Evolutionary conservation across 2,113 vertebrate genomes (phyloP).

Genomic region (Tympanuchus pallidicinctus): DNA sequence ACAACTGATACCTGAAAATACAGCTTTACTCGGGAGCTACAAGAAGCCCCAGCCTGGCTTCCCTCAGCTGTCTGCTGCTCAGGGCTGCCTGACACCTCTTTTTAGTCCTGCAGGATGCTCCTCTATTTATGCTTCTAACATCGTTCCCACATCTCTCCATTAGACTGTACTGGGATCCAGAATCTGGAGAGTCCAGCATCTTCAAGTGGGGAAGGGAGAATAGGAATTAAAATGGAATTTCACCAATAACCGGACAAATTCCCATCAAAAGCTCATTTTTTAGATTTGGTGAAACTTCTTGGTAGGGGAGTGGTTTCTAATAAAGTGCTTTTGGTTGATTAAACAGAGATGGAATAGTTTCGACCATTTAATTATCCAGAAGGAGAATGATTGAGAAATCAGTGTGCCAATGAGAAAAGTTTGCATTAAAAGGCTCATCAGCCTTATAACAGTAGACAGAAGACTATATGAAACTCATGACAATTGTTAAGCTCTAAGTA

Average conservation of each 20-base stretch:
- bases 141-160: neutral
- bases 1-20: neutral
- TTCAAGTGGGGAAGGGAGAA: accelerated
- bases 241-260: neutral
- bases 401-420: neutral
- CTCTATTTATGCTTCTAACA: neutral
- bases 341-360: neutral
- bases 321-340: neutral
- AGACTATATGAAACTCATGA: neutral
- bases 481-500: neutral
- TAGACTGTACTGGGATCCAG: neutral
- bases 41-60: neutral
- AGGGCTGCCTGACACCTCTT: neutral
- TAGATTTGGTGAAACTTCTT: neutral
- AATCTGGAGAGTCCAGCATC: neutral
- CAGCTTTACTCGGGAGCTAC: neutral
- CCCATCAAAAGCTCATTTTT: neutral
- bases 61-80: neutral
- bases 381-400: neutral
- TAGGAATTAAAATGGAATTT: neutral
- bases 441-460: neutral
- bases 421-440: neutral
- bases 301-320: neutral
- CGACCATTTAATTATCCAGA: neutral
- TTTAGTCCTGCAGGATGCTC: neutral